Base-by-base conservation (phyloP, 30 jellyfish, hydroid and myxozoan species). In the Pelagia noctiluca region DNA sequence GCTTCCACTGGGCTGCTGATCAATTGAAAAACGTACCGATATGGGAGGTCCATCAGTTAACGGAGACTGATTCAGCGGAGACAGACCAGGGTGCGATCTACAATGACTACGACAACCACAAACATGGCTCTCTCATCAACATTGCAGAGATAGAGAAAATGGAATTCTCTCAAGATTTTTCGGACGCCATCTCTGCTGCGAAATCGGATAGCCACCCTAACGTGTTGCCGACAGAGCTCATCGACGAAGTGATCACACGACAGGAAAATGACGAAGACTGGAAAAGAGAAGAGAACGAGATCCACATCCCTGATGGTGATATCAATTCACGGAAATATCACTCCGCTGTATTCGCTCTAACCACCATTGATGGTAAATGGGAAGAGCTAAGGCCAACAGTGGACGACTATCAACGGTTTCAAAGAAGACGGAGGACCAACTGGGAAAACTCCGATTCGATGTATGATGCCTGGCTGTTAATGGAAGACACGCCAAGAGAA, bases 381-480 rank as follows among this genome's bases (percentile, higher is more conserved):
- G n/a, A n/a, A n/a, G n/a, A n/a, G n/a, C n/a, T 48, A n/a, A 48
- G n/a, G 62, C n/a, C n/a, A n/a, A 48, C 62, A n/a, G 23, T n/a
- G 29, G 34, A 60, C 21, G 72, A 22, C 23, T n/a, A 60, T 10
- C 10, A 60, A 22, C 29, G 29, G 8, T 60, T 60, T n/a, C 8
- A 26, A n/a, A 22, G 72, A 60, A 60, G 72, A n/a, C 23, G 29
- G 72, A 60, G 72, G 72, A 60, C 34, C 8, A 60, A 60, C 23
- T 60, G 72, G 72, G 72, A 60, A 60, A 26, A 26, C 8, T 22
- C 21, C 29, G 72, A 60, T 60, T 60, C 72, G 21, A 26, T 60
- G 29, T 60, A 60, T 60, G 72, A 60, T 26, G 72, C 72, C 12
- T 60, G 72, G 72, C 72, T 60, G 34, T n/a, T 60, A 12, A 60